Conservation (phyloP, 2,113 vertebrate species). For the Phalacrocorax brasilianus region DNA sequence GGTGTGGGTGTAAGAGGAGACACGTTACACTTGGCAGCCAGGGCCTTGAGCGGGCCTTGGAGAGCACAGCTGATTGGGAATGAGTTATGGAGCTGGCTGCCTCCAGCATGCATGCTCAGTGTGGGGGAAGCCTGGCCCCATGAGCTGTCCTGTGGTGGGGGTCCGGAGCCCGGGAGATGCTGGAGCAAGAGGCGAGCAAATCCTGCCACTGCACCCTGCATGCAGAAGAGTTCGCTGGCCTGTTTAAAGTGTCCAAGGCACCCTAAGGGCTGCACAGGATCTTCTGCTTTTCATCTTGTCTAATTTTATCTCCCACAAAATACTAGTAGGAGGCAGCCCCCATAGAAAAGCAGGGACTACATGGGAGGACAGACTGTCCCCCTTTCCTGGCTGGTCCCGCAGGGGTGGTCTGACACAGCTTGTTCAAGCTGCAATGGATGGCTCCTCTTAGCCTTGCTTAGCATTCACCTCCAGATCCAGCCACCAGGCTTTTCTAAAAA, state of each 20-base stretch:
- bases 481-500: background rate
- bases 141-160: accelerated
- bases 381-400: background rate
- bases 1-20: conserved; percentile 46
- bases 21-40: conserved; percentile 7
- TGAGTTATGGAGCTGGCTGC: background rate
- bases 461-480: background rate
- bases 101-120: background rate
- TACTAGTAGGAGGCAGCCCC: background rate
- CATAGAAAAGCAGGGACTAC: background rate
- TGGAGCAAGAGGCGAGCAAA: background rate
- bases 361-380: background rate
- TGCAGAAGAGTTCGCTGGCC: background rate
- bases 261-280: background rate
- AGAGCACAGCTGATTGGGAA: conserved; percentile 27
- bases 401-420: accelerated
- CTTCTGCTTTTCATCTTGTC: background rate
- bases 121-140: accelerated
- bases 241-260: background rate
- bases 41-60: background rate
- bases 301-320: background rate
- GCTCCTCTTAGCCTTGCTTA: background rate
- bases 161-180: accelerated
- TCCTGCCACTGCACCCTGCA: background rate
- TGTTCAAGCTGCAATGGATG: background rate